Percentiles rank a stretch among this genome's conserved stretches.
Conservation (phyloP, 2,888 invertebrate genomes). For the Erebia palarica region DNA sequence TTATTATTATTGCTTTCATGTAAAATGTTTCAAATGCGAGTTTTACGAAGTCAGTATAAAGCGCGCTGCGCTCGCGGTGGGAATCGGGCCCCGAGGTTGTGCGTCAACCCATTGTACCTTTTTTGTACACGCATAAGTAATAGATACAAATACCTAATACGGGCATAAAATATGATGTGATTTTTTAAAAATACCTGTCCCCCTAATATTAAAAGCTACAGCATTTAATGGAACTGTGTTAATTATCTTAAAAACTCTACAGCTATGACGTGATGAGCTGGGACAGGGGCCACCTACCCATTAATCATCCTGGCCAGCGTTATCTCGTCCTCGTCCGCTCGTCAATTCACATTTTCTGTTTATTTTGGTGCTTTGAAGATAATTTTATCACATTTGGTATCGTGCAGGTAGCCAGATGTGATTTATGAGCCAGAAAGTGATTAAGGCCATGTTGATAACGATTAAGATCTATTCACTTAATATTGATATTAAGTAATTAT, state of each 20-base stretch:
- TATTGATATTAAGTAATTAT: too few species aligned
- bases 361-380: slow-evolving; percentile 39
- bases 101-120: too few species aligned
- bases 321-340: slow-evolving; percentile 62
- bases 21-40: too few species aligned
- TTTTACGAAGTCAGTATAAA: too few species aligned
- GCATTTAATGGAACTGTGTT: slow-evolving; percentile 32
- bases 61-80: too few species aligned
- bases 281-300: slow-evolving; percentile 62
- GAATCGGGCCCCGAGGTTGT: too few species aligned
- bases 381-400: slow-evolving; percentile 32
- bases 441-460: slow-evolving; percentile 47
- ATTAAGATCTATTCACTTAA: slow-evolving; percentile 49
- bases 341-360: slow-evolving; percentile 42
- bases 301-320: slow-evolving; percentile 69
- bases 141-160: too few species aligned
- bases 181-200: too few species aligned
- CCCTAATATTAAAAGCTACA: too few species aligned
- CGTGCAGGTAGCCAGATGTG: slow-evolving; percentile 19
- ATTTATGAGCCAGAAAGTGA: slow-evolving; percentile 29
- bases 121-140: too few species aligned
- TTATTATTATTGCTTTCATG: too few species aligned
- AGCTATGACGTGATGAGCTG: slow-evolving; percentile 61
- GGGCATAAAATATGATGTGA: too few species aligned
- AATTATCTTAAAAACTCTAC: slow-evolving; percentile 67